Evolutionary conservation across 2,888 invertebrate species (phyloP), one percentile per base, ranked within the genome.

Genomic region (Diabrotica balteata): DNA sequence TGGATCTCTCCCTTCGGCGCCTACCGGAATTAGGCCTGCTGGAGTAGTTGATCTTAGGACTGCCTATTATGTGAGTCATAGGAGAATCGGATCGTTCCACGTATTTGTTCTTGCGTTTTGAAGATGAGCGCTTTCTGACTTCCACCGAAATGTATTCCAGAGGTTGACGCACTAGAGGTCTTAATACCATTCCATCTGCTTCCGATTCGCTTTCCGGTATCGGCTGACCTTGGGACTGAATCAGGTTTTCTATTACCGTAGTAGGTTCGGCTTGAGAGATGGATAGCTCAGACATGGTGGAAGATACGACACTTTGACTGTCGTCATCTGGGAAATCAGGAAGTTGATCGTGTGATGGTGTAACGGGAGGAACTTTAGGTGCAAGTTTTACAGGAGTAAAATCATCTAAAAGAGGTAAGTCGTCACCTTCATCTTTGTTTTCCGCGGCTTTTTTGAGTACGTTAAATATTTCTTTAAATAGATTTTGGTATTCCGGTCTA

Each of bases 401-500:
- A 77, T 91, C 91, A 77, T 93, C 92, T 57, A 92, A 83, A 3
- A 91, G 82, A 0, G 93, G 93, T 46, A 92, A 84, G 75, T 90
- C 90, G 75, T 93, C 93, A 42, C 91, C 92, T 72, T 93, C 92
- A 69, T 93, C 92, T 80, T 93, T 93, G 70, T 92, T 93, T 76
- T 92, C 93, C 1, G 93, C 93, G 0, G 94, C 93, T 76, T 93
- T 91, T 81, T 94, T 94, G 11, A 95, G 84, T 8, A 93, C 92
- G 32, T 90, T 90, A 81, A 94, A 94, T 69, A 95, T 94, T 82
- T 95, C 94, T 76, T 92, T 91, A 82, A 94, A 95, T 7, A 94
- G 82, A 77, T 91, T 91, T 5, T 91, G 87, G 80, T 94, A 93
- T 79, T 94, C 93, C 0, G 94, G 94, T 44, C 92, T 89, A 81